A percentile compares a stretch with the other conserved stretches of the same genome.
Conservation (phyloP, 2,888 invertebrate species). For the Conops quadrifasciatus region DNA sequence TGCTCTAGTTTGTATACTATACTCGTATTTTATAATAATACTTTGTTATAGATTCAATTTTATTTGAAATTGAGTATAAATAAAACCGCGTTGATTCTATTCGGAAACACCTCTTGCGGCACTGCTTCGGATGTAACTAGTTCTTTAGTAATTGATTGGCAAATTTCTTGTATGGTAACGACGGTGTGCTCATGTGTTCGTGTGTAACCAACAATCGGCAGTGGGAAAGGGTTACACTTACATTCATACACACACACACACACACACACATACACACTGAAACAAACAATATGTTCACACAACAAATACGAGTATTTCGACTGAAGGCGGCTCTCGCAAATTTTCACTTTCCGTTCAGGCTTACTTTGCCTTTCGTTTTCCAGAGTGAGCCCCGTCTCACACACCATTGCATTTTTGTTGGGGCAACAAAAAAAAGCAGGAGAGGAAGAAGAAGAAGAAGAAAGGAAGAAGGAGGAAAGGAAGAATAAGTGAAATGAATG, state of each 20-base stretch:
- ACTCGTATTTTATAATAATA: too few species aligned
- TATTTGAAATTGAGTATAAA: too few species aligned
- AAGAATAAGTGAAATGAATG: neutral
- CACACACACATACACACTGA: constrained; percentile 42
- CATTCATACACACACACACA: neutral
- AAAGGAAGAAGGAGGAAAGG: constrained; percentile 28
- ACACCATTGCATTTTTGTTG: too few species aligned
- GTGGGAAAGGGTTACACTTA: constrained; percentile 21
- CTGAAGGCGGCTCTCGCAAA: constrained; percentile 51
- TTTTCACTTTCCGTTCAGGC: constrained; percentile 65
- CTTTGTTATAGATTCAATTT: too few species aligned
- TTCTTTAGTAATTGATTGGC: too few species aligned
- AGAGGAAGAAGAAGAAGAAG: constrained; percentile 16
- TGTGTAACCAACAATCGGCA: constrained; percentile 8
- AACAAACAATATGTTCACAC: constrained; percentile 30
- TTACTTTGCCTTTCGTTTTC: constrained; percentile 47
- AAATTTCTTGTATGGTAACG: neutral
- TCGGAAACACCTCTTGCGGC: too few species aligned
- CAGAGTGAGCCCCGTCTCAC: constrained; percentile 35
- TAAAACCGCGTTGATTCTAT: too few species aligned
- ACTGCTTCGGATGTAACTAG: too few species aligned
- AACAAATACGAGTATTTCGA: constrained; percentile 40
- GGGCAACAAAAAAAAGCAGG: too few species aligned
- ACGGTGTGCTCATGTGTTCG: constrained; percentile 5
- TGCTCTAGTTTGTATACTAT: too few species aligned